A percentile compares a stretch with the other conserved stretches of the same genome.
Conservation (phyloP, 1,140 invertebrate species). For the Cydia fagiglandana region DNA sequence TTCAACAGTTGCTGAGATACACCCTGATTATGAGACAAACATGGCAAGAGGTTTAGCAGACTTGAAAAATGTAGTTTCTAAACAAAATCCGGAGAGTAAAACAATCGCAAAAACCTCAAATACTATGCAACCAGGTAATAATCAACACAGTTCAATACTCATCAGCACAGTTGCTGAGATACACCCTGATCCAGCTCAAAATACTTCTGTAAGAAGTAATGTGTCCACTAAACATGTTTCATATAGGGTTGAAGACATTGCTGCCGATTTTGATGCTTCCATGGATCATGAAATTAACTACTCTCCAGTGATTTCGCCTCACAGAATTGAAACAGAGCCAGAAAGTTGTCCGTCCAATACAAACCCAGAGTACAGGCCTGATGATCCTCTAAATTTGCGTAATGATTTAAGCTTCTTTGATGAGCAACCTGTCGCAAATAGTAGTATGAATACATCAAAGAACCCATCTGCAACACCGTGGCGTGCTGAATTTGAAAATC, state of each 20-base stretch:
- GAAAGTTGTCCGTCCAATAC: background rate
- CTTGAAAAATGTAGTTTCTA: too few species aligned
- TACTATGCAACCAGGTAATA: conserved; percentile 19
- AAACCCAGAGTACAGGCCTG: conserved; percentile 34
- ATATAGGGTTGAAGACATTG: conserved; percentile 64
- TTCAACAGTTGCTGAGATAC: background rate
- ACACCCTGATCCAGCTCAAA: conserved; percentile 30
- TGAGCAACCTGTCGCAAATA: conserved; percentile 64
- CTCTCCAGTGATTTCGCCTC: conserved; percentile 64
- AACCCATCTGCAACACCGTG: conserved; percentile 67
- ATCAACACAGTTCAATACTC: conserved; percentile 29
- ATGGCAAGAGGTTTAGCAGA: too few species aligned
- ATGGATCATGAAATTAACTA: conserved; percentile 58
- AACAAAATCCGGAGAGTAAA: too few species aligned
- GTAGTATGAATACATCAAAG: conserved; percentile 65
- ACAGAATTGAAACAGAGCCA: conserved; percentile 35
- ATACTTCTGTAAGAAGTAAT: conserved; percentile 8
- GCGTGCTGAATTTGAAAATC: conserved; percentile 65
- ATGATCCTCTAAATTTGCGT: conserved; percentile 62
- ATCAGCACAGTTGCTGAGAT: conserved; percentile 31
- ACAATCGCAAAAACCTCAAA: conserved; percentile 15
- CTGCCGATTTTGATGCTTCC: conserved; percentile 56
- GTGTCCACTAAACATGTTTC: conserved; percentile 46
- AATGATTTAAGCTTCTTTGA: conserved; percentile 72
- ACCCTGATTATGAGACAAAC: too few species aligned